Evolutionary conservation across 2,888 invertebrate genomes (phyloP), one percentile per base, ranked within the genome.

Genomic region (Cephus nigrinus): DNA sequence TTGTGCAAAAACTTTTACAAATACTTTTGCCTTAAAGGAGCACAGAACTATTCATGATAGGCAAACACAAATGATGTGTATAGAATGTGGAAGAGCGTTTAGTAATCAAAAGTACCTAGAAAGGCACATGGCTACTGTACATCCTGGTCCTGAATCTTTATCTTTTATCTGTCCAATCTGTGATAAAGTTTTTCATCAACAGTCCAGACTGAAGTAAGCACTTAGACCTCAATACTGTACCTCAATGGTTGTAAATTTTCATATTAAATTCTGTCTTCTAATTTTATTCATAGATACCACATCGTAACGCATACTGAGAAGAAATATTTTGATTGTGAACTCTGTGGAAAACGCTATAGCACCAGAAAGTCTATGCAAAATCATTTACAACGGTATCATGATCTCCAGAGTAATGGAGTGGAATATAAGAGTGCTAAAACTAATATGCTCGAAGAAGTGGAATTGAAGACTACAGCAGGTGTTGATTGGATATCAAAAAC

Each of bases 1-100:
- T 0, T 93, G 93, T 80, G 90, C 92, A 0, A 93, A 93, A 82
- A 82, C 93, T 82, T 94, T 93, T 83, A 93, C 93, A 0, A 93
- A 93, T 80, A 92, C 92, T 11, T 93, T 93, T 78, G 92, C 93
- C 1, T 84, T 93, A 76, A 92, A 93, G 0, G 93, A 93, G 80
- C 93, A 94, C 80, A 92, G 93, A 92, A 92, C 92, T 84, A 92
- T 93, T 92, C 84, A 90, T 87, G 79, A 90, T 83, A 76, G 92
- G 90, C 83, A 86, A 78, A 86, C 92, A 86, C 83, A 86, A 78
- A 86, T 92, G 86, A 92, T 92, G 76, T 94, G 93, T 82, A 92
- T 92, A 0, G 83, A 93, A 1, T 93, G 94, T 85, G 93, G 93
- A 92, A 84, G 92, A 92, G 83, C 81, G 11, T 94, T 93, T 84